Base-by-base conservation (phyloP, 2,113 vertebrate genomes). In the Astatoreochromis straeleni region DNA sequence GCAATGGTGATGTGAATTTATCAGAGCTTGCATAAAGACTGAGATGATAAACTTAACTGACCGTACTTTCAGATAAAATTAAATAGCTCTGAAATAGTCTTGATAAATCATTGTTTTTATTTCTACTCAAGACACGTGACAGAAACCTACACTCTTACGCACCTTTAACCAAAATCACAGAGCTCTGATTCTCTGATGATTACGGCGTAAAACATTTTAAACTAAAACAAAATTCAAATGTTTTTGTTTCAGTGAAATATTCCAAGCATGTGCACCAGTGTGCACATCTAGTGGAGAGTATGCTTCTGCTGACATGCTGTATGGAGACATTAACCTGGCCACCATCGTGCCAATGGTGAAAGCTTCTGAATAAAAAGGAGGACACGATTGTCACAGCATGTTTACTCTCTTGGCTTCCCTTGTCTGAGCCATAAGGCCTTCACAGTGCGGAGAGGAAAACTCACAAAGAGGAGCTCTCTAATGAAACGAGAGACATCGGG, bases 311-410 rank as follows among this genome's bases (percentile, higher is more conserved):
- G 96, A 96, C 96, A 92, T 81, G 94, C 95, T 94, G 94, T 89
- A 95, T 87, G 89, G 93, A 95, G 93, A 95, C 96, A 93, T 96
- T 96, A 95, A 96, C 96, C 96, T 95, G 95, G 91, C 89, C 91
- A 92, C 92, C 89, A 80, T 90, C 80, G 81, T 87, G 93, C 88
- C 93, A 89, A 88, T 87, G 92, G 82, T 90, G 93, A 95, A 92
- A 90, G 93, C 92, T 90, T 88, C 88, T 81, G 93, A 93, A 94
- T 93, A 93, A 94, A 95, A 96, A 95, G 86, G 93, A 95, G 95
- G 95, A 93, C 93, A 92, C 88, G 68, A 92, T 93, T 97, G 96
- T 97, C 96, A 96, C 92, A 94, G 92, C 63, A 78, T 70, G 92
- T 96, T 96, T 96, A 91, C 93, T 93, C 93, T 91, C 90, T 91